Evolutionary conservation across 2,888 invertebrate genomes (phyloP).

Genomic region (Dasypogon diadema): DNA sequence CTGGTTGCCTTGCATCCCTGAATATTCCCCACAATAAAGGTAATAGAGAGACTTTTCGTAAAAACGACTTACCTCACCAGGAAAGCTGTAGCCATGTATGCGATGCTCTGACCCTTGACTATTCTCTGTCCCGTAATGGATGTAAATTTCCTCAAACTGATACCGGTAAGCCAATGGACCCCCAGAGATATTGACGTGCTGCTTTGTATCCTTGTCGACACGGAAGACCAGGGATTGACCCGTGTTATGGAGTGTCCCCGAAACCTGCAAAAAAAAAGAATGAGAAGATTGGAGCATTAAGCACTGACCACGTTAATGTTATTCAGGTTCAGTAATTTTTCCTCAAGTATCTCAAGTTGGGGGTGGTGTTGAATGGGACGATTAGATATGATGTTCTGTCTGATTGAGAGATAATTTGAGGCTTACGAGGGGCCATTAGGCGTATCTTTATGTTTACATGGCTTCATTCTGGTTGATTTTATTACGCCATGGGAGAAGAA

Average conservation of each 20-base stretch:
- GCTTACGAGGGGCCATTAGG: conserved; percentile 25
- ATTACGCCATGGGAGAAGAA: conserved; percentile 12
- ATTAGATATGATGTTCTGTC: conserved; percentile 53
- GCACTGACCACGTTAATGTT: conserved; percentile 39
- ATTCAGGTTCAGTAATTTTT: conserved; percentile 7
- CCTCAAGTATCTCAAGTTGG: neutral
- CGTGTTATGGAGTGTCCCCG: conserved; percentile 90
- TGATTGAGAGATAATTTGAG: conserved; percentile 54
- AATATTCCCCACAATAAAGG: conserved; percentile 10
- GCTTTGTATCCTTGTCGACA: conserved; percentile 89
- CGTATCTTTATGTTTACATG: conserved; percentile 38
- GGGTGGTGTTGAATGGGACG: conserved; percentile 42
- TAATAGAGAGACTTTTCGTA: neutral
- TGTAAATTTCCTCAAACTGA: conserved; percentile 95
- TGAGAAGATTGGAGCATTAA: neutral
- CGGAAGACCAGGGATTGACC: conserved; percentile 94
- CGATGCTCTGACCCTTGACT: conserved; percentile 95
- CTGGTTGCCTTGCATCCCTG: neutral
- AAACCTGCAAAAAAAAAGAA: conserved; percentile 73
- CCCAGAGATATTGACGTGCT: conserved; percentile 94
- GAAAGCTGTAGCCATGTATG: conserved; percentile 94
- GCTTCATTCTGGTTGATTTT: conserved; percentile 37
- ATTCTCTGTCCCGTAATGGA: conserved; percentile 93
- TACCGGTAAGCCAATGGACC: conserved; percentile 96
- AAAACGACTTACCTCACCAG: conserved; percentile 87